These are phyloP conservation scores for Rallus limicola DNA, from an alignment of 2,113 vertebrate genomes.

Conservation along the genomic window DNA sequence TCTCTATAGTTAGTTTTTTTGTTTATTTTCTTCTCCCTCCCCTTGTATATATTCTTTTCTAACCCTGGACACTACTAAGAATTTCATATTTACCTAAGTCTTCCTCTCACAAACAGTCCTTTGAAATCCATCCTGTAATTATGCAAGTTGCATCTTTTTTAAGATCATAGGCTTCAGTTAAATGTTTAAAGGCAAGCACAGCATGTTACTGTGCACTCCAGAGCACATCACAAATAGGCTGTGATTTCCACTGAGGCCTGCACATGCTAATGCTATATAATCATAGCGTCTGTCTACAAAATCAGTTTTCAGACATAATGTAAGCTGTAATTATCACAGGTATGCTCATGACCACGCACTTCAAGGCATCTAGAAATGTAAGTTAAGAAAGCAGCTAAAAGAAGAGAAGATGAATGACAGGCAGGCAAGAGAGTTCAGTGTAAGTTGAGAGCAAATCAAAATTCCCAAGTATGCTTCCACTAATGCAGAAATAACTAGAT, in stretches of 20 bases:
- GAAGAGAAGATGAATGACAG: background rate
- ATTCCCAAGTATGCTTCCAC: background rate
- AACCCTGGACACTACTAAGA: background rate
- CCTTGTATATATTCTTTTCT: background rate
- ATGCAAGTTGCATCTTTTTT: background rate
- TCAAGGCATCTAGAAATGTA: background rate
- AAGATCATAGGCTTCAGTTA: background rate
- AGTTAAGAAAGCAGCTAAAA: background rate
- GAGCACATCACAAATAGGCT: background rate
- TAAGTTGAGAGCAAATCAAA: background rate
- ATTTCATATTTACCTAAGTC: background rate
- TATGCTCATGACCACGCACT: background rate
- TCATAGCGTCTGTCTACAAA: constrained; percentile 18
- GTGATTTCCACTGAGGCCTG: background rate
- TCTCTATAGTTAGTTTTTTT: background rate
- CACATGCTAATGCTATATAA: background rate
- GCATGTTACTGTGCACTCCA: background rate
- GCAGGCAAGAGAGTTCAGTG: background rate
- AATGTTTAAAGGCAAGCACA: background rate
- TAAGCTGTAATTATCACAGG: constrained; percentile 8
- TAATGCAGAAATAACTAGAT: background rate
- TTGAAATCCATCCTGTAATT: constrained; percentile 21
- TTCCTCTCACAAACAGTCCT: background rate
- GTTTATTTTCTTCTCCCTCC: background rate
- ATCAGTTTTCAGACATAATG: background rate